Evolutionary conservation across 2,888 invertebrate species (phyloP), one percentile per base, ranked within the genome.

Genomic region (Gastracanthus pulcherrimus): DNA sequence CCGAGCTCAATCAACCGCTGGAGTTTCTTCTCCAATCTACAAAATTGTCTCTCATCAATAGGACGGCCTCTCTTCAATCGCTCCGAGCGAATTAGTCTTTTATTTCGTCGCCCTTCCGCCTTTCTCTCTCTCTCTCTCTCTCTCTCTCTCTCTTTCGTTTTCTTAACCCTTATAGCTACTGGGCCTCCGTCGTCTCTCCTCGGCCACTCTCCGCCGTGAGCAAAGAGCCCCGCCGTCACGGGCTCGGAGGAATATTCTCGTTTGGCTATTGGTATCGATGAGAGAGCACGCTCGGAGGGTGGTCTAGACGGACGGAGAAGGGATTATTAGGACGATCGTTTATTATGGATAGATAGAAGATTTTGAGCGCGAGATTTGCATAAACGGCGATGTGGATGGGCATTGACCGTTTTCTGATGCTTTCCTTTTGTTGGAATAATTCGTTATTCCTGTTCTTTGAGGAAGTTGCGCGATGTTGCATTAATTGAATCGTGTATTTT

Each of bases 11-110:
- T 89, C 87, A 88, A 86, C 85, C 86, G 86, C 86, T 88, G 83
- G 88, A 89, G 86, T 89, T 87, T 87, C 89, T 88, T 86, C 88
- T 87, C 86, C 88, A 86, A 89, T 89, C 90, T 89, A 89, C 84
- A 89, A 89, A 88, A 88, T 86, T 82, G 82, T 71, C 80, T 74
- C 70, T 81, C 38, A 74, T 82, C 76, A 82, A 83, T 78, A 34
- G 66, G 6, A 13, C 70, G 6, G 31, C n/a, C 70, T 23, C 75
- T 26, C 9, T 9, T n/a, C 9, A 16, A 11, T 62, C 31, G 29
- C n/a, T 23, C 26, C 58, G 58, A 71, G 26, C 23, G 41, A 72
- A 60, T 60, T 62, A 60, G 31, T 38, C 23, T 72, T 58, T 72
- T n/a, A n/a, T n/a, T n/a, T n/a, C n/a, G n/a, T n/a, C n/a, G n/a